phyloP scores from a whole-genome alignment of 2,888 invertebrate species.

The Dyspetes luteomarginatus region DNA sequence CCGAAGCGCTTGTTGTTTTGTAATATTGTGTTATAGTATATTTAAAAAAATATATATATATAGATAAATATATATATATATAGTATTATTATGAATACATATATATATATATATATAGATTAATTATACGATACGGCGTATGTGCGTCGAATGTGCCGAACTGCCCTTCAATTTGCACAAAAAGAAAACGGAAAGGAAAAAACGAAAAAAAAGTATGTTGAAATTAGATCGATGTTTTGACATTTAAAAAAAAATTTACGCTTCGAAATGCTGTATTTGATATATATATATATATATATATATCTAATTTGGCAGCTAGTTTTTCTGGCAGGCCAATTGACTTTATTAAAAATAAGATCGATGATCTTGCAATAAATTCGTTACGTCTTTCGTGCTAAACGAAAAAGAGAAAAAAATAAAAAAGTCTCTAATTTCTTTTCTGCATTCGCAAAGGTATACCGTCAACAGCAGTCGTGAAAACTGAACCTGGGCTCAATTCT shows the following conservation, averaged over 20 bases:
- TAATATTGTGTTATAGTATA: conserved; percentile 82
- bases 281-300: conserved; percentile 54
- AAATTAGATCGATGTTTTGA: conserved; percentile 61
- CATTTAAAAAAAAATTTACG: conserved; percentile 62
- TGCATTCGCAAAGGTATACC: conserved; percentile 70
- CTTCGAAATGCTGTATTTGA: conserved; percentile 64
- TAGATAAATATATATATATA: conserved; percentile 70
- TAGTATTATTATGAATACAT: no score
- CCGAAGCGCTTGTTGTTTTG: conserved; percentile 82
- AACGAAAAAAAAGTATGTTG: conserved; percentile 60
- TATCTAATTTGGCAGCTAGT: conserved; percentile 62
- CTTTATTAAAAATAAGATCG: conserved; percentile 61
- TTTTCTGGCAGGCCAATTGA: conserved; percentile 53
- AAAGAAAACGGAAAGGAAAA: background rate
- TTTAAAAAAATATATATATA: conserved; percentile 77
- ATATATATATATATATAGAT: conserved; percentile 49
- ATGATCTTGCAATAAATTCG: conserved; percentile 67
- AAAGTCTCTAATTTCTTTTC: conserved; percentile 54
- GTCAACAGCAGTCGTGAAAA: conserved; percentile 70
- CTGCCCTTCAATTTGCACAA: conserved; percentile 56
- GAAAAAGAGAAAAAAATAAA: background rate
- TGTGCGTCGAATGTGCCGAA: conserved; percentile 64
- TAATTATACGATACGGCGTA: conserved; percentile 60
- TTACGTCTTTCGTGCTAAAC: conserved; percentile 58
- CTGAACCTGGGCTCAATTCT: conserved; percentile 64